A percentile compares a stretch with the other conserved stretches of the same genome.
Conservation (phyloP, 1,140 invertebrate genomes). For the Ridgeia piscesae region DNA sequence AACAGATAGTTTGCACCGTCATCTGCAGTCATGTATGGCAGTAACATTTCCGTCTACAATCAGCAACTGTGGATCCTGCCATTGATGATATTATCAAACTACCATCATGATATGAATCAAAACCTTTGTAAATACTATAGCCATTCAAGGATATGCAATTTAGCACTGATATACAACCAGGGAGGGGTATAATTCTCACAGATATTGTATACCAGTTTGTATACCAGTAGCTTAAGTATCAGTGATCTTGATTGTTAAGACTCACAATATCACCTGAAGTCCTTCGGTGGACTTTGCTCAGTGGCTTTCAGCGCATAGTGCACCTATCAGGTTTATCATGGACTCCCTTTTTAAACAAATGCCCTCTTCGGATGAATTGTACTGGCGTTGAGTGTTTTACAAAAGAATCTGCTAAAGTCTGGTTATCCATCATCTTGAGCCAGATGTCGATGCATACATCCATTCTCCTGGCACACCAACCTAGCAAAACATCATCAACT, state of each 20-base stretch:
- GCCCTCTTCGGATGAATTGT: not conserved
- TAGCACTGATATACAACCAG: not conserved
- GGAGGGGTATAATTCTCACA: not conserved
- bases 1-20: not conserved
- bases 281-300: not conserved
- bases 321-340: not conserved
- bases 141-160: not conserved
- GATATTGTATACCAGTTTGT: not conserved
- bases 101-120: not conserved
- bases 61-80: not conserved
- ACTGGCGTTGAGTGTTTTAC: not conserved
- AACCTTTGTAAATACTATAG: not conserved
- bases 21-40: not conserved
- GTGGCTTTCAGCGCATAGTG: not conserved
- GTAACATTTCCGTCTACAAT: not conserved
- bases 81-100: not conserved
- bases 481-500: too few relatives aligned
- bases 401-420: not conserved
- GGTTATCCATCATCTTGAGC: not conserved
- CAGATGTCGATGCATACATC: too few relatives aligned
- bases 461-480: too few relatives aligned
- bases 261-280: not conserved
- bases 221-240: not conserved
- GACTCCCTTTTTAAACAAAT: not conserved
- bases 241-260: not conserved